Conservation (phyloP, 2,797 vertebrate species). For the Thunnus albacares region DNA sequence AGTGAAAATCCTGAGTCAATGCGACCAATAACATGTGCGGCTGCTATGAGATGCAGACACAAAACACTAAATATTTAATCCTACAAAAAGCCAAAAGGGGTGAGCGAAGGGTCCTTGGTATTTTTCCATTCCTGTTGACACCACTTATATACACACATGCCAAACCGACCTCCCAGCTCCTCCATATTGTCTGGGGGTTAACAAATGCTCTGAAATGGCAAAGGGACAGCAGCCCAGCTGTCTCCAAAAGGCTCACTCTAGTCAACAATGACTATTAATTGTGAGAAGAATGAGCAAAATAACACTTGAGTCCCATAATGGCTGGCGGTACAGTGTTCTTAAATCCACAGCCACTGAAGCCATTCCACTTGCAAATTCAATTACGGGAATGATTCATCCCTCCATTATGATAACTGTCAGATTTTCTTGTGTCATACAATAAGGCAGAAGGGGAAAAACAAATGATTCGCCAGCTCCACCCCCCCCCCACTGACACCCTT, state of each 20-base stretch:
- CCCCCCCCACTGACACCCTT: conserved; percentile 10
- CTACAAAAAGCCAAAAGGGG: conserved; percentile 49
- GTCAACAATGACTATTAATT: conserved; percentile 65
- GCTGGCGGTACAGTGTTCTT: conserved; percentile 61
- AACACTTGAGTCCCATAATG: conserved; percentile 59
- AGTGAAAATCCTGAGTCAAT: conserved; percentile 73
- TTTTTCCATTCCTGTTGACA: conserved; percentile 38
- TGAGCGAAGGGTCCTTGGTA: conserved; percentile 34
- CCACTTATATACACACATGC: background rate
- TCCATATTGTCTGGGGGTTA: conserved; percentile 46
- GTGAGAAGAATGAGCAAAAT: conserved; percentile 59
- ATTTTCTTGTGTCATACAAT: conserved; percentile 85
- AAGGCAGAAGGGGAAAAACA: conserved; percentile 76
- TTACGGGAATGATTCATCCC: conserved; percentile 84
- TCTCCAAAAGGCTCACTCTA: conserved; percentile 39
- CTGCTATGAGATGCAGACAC: conserved; percentile 64
- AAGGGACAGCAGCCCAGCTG: conserved; percentile 46
- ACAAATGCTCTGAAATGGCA: conserved; percentile 52
- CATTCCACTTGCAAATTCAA: conserved; percentile 85
- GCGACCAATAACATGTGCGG: conserved; percentile 49
- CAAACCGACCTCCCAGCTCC: conserved; percentile 23
- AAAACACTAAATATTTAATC: conserved; percentile 61
- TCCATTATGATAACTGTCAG: conserved; percentile 87
- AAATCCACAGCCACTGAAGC: conserved; percentile 70
- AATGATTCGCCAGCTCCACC: conserved; percentile 75